Percentiles rank a stretch among this genome's conserved stretches.
Conservation (phyloP, 2,113 vertebrate genomes). For the Setophaga petechia region DNA sequence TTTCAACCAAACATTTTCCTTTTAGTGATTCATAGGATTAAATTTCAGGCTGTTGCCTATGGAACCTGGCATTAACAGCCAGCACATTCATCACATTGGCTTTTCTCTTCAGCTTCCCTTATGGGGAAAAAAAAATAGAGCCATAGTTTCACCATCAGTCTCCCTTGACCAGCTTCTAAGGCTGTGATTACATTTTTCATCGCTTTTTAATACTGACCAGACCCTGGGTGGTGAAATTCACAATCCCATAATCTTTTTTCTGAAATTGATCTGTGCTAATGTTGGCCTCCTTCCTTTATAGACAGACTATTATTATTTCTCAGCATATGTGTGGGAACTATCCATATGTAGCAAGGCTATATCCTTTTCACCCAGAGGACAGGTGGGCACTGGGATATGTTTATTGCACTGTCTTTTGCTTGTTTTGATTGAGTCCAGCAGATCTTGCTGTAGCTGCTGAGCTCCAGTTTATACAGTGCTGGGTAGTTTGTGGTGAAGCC, state of each 20-base stretch:
- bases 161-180: neutral
- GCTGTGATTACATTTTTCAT: neutral
- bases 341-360: neutral
- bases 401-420: neutral
- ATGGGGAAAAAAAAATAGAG: neutral
- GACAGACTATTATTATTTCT: neutral
- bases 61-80: neutral
- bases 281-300: neutral
- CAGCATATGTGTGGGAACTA: neutral
- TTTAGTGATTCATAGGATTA: conserved; percentile 17
- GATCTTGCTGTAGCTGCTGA: neutral
- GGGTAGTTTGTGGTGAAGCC: neutral
- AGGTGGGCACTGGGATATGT: neutral
- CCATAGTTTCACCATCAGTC: neutral
- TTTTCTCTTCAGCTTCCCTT: neutral
- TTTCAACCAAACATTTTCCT: conserved; percentile 28
- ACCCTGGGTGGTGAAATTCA: neutral
- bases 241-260: neutral
- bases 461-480: neutral
- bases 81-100: neutral
- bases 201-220: neutral
- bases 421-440: neutral
- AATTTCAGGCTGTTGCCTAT: conserved; percentile 31
- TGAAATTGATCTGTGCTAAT: neutral
- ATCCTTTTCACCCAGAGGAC: neutral